Evolutionary conservation across 2,113 vertebrate species (phyloP).

Genomic region (Psophia crepitans): DNA sequence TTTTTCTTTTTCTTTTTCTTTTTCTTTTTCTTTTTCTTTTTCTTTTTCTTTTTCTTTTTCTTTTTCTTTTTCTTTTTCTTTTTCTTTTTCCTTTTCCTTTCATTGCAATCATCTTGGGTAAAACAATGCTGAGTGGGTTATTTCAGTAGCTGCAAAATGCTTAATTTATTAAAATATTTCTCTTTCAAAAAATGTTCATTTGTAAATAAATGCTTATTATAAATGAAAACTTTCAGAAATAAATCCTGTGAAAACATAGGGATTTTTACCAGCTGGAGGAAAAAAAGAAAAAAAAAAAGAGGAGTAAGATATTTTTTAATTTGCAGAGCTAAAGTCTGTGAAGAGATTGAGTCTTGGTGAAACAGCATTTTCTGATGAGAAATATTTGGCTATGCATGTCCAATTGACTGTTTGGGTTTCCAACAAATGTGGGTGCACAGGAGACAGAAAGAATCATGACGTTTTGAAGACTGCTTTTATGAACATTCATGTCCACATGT

Average conservation of each 20-base stretch:
- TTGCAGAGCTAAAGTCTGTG: neutral
- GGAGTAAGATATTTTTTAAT: neutral
- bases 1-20: neutral
- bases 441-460: neutral
- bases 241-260: neutral
- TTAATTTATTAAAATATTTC: neutral
- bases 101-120: neutral
- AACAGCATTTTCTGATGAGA: neutral
- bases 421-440: neutral
- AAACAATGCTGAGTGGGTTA: neutral
- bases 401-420: neutral
- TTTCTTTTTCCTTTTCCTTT: neutral
- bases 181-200: neutral
- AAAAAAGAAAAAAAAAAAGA: neutral
- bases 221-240: neutral
- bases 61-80: neutral
- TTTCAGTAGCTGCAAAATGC: neutral
- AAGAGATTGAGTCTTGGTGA: neutral
- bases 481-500: neutral
- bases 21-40: neutral
- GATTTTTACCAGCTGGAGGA: neutral
- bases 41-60: fast-evolving
- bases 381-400: neutral
- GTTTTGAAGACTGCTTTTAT: neutral
- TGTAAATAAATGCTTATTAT: no score